Percentiles rank a stretch among this genome's conserved stretches.
Conservation (phyloP, 2,888 invertebrate species). For the Germaria angustata region DNA sequence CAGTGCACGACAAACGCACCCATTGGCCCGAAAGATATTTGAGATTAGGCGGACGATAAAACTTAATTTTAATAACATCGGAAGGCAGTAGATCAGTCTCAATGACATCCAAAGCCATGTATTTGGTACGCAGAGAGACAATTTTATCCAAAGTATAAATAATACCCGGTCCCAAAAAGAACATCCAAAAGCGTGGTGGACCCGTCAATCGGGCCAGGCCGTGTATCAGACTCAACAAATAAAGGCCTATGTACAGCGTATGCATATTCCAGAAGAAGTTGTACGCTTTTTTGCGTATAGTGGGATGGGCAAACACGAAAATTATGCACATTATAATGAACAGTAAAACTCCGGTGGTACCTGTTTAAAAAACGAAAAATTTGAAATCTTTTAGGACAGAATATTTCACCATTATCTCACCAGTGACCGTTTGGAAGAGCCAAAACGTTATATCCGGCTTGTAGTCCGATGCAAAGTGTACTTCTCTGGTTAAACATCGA, state of each 20-base stretch:
- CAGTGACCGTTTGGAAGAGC: slow-evolving; percentile 97
- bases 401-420: slow-evolving; percentile 80
- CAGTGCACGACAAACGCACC: slow-evolving; percentile 95
- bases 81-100: slow-evolving; percentile 96
- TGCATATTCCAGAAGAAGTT: slow-evolving; percentile 98
- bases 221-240: slow-evolving; percentile 92
- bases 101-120: slow-evolving; percentile 94
- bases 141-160: slow-evolving; percentile 95
- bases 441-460: slow-evolving; percentile 96
- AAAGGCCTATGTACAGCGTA: slow-evolving; percentile 91
- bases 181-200: slow-evolving; percentile 95
- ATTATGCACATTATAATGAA: slow-evolving; percentile 96
- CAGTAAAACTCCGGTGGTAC: slow-evolving; percentile 91
- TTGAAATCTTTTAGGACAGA: neutral
- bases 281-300: slow-evolving; percentile 94
- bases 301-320: slow-evolving; percentile 97
- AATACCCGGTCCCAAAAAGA: slow-evolving; percentile 94
- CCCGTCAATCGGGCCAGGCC: slow-evolving; percentile 95
- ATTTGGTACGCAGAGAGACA: slow-evolving; percentile 93
- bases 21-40: slow-evolving; percentile 97
- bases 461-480: slow-evolving; percentile 96
- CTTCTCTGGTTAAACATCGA: slow-evolving; percentile 94
- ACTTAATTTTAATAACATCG: slow-evolving; percentile 95
- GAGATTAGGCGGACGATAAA: slow-evolving; percentile 96
- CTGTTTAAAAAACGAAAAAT: slow-evolving; percentile 79